These are phyloP conservation scores for Pocillopora verrucosa DNA, from an alignment of 64 coral and sea anemone species.

Conservation along the genomic window DNA sequence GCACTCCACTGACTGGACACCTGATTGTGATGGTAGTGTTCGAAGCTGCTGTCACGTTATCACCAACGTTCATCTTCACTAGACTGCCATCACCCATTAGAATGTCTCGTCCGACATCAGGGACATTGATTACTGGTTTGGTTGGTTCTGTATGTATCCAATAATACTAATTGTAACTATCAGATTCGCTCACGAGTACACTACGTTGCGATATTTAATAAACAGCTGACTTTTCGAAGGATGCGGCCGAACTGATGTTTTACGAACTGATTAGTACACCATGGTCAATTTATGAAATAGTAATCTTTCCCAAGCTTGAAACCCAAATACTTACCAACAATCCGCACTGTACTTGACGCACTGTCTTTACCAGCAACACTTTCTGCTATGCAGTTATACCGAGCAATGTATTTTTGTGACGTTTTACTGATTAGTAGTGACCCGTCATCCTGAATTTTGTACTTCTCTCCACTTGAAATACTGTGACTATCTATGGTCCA, in stretches of 20 bases:
- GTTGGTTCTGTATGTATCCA: conserved; percentile 47
- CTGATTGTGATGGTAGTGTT: conserved; percentile 63
- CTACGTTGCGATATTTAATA: too few species aligned
- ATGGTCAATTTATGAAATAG: not conserved
- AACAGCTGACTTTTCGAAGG: too few species aligned
- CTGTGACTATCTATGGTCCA: conserved; percentile 46
- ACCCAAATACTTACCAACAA: conserved; percentile 49
- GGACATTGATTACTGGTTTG: conserved; percentile 55
- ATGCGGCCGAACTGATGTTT: not conserved
- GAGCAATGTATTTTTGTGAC: not conserved
- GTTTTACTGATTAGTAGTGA: conserved; percentile 37
- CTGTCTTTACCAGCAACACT: conserved; percentile 27
- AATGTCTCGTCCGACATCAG: conserved; percentile 33
- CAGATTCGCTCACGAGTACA: too few species aligned
- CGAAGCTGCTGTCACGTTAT: conserved; percentile 37
- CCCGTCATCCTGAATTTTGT: conserved; percentile 19
- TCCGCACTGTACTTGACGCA: not conserved
- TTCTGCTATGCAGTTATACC: conserved; percentile 39
- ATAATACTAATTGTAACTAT: not conserved
- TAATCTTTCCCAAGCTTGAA: not conserved
- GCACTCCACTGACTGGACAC: conserved; percentile 49
- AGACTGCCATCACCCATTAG: conserved; percentile 43
- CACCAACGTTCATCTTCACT: conserved; percentile 46
- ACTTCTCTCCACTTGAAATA: not conserved
- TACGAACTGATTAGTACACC: not conserved